Evolutionary conservation across 1,140 invertebrate species (phyloP).

Genomic region (Glossosoma conforme): DNA sequence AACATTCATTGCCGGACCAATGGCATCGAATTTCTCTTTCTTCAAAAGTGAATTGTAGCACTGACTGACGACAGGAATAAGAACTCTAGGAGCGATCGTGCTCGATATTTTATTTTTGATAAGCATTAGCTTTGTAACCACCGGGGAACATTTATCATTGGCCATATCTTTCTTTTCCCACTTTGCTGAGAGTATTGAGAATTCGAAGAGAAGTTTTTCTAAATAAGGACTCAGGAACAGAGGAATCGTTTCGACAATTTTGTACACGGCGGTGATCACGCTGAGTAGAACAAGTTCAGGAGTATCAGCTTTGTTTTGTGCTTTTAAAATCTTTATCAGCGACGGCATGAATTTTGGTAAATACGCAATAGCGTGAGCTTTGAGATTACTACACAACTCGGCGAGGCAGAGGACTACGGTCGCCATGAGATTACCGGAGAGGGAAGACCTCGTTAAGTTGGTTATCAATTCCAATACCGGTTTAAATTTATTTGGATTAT

Average conservation of each 20-base stretch:
- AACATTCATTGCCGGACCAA: constrained; percentile 68
- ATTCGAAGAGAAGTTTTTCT: constrained; percentile 63
- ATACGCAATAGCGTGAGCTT: constrained; percentile 65
- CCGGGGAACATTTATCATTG: constrained; percentile 47
- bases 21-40: constrained; percentile 54
- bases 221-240: constrained; percentile 81
- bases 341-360: constrained; percentile 75
- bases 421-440: constrained; percentile 64
- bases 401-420: constrained; percentile 75
- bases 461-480: constrained; percentile 59
- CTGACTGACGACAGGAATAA: constrained; percentile 68
- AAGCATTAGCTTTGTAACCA: constrained; percentile 54
- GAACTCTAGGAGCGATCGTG: constrained; percentile 64
- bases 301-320: constrained; percentile 43
- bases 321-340: constrained; percentile 59
- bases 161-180: constrained; percentile 46
- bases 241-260: constrained; percentile 74
- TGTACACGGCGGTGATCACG: constrained; percentile 70
- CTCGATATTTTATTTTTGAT: constrained; percentile 64
- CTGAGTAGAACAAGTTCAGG: constrained; percentile 50
- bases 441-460: constrained; percentile 54
- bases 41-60: constrained; percentile 60
- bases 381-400: constrained; percentile 69
- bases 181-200: constrained; percentile 55
- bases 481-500: constrained; percentile 61